A percentile compares a stretch with the other conserved stretches of the same genome.
These are phyloP conservation scores for Tyto alba DNA, from an alignment of 2,113 vertebrate species.

Conservation along the genomic window DNA sequence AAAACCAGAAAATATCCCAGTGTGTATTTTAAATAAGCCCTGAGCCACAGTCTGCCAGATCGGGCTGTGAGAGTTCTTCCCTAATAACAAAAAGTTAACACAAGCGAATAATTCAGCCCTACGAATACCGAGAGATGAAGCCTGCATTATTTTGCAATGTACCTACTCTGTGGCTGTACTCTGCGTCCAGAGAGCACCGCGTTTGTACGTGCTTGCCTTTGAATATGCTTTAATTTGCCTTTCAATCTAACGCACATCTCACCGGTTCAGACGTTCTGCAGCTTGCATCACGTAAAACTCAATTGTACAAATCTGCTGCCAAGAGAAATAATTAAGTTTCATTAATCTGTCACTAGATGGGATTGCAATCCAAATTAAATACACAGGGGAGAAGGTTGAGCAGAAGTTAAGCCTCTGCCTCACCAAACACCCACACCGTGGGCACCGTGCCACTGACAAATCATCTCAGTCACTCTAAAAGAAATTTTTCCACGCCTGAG, in stretches of 20 bases:
- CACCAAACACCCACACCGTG: not conserved
- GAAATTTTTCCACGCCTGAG: too few species aligned
- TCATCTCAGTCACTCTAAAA: not conserved
- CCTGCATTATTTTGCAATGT: not conserved
- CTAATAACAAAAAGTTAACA: not conserved
- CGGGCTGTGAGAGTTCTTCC: not conserved
- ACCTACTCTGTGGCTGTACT: too few species aligned
- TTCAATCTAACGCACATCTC: not conserved
- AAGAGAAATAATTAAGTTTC: not conserved
- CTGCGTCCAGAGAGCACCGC: accelerated
- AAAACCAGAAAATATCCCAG: not conserved
- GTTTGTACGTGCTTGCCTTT: not conserved
- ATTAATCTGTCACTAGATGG: not conserved
- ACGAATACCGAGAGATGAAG: accelerated
- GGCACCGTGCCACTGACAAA: not conserved
- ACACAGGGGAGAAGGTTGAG: not conserved
- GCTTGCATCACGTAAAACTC: not conserved
- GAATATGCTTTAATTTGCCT: not conserved
- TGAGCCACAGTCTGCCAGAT: not conserved
- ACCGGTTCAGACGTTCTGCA: not conserved
- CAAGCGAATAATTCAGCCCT: not conserved
- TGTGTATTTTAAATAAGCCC: not conserved
- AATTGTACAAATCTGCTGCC: not conserved
- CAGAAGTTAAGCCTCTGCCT: not conserved
- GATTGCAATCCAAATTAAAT: not conserved